Conservation (phyloP, 2,888 invertebrate species). For the Caradrina kadenii region DNA sequence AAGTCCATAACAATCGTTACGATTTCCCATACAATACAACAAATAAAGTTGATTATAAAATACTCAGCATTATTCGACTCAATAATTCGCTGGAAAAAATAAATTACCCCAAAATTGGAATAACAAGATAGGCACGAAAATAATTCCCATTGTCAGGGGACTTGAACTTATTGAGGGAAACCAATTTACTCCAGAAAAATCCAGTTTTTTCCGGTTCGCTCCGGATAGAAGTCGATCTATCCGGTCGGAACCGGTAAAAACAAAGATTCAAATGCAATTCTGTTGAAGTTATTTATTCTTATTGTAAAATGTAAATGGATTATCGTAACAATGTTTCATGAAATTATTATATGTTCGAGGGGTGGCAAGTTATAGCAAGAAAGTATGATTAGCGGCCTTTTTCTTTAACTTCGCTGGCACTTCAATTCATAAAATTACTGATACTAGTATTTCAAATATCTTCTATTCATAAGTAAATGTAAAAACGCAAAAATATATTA, state of each 20-base stretch:
- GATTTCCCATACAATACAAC: slow-evolving; percentile 58
- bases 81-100: slow-evolving; percentile 73
- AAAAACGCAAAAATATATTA: background rate
- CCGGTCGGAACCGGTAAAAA: slow-evolving; percentile 55
- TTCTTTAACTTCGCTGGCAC: background rate
- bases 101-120: slow-evolving; percentile 83
- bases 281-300: slow-evolving; percentile 42
- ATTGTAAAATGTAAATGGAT: slow-evolving; percentile 53
- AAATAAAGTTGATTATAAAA: slow-evolving; percentile 70
- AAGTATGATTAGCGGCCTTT: background rate
- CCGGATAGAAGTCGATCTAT: slow-evolving; percentile 56
- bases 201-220: slow-evolving; percentile 70
- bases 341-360: slow-evolving; percentile 39
- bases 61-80: slow-evolving; percentile 66
- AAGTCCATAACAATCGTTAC: slow-evolving; percentile 51
- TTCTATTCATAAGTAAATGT: background rate
- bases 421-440: background rate
- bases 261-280: slow-evolving; percentile 52
- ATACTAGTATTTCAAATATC: background rate
- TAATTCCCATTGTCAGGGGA: slow-evolving; percentile 85
- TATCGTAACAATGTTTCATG: slow-evolving; percentile 47
- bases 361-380: background rate
- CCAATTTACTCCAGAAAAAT: slow-evolving; percentile 79
- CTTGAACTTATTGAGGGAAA: slow-evolving; percentile 82
- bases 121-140: slow-evolving; percentile 83